phyloP scores from a whole-genome alignment of 1,140 invertebrate species.

The Drosophila kanapiae region DNA sequence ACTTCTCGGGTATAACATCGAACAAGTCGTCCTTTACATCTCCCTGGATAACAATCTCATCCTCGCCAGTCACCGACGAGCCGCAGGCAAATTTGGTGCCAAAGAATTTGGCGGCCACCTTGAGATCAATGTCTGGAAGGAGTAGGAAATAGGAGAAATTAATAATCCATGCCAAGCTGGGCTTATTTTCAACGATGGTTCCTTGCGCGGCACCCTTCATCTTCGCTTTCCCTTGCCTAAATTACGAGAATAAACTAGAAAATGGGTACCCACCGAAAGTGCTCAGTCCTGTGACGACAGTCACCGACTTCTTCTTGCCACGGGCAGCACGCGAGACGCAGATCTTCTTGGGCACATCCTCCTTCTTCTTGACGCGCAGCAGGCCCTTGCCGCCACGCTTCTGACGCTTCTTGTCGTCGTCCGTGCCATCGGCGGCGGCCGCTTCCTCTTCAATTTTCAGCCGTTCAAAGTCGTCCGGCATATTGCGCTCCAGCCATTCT shows the following conservation, averaged over 20 bases:
- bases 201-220: too few relatives aligned
- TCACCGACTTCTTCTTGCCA: slow-evolving; percentile 99
- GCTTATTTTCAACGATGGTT: too few relatives aligned
- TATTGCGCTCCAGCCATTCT: slow-evolving; percentile 97
- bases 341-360: slow-evolving; percentile 95
- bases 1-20: slow-evolving; percentile 99
- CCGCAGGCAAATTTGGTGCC: slow-evolving; percentile 99
- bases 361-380: slow-evolving; percentile 95
- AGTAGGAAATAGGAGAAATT: background rate
- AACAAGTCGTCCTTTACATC: slow-evolving; percentile 99
- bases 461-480: slow-evolving; percentile 97
- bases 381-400: slow-evolving; percentile 96
- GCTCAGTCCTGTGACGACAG: slow-evolving; percentile 94
- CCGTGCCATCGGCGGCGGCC: slow-evolving; percentile 88
- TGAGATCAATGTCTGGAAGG: slow-evolving; percentile 96
- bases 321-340: slow-evolving; percentile 95
- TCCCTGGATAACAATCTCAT: slow-evolving; percentile 99
- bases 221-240: too few relatives aligned
- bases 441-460: slow-evolving; percentile 88
- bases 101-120: slow-evolving; percentile 99
- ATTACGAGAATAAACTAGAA: too few relatives aligned
- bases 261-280: slow-evolving; percentile 90
- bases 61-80: slow-evolving; percentile 98
- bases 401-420: slow-evolving; percentile 96
- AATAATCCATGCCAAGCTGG: background rate